A percentile compares a stretch with the other conserved stretches of the same genome.
These are phyloP conservation scores for Dreissena polymorpha DNA, from an alignment of 1,140 invertebrate species.

Conservation along the genomic window DNA sequence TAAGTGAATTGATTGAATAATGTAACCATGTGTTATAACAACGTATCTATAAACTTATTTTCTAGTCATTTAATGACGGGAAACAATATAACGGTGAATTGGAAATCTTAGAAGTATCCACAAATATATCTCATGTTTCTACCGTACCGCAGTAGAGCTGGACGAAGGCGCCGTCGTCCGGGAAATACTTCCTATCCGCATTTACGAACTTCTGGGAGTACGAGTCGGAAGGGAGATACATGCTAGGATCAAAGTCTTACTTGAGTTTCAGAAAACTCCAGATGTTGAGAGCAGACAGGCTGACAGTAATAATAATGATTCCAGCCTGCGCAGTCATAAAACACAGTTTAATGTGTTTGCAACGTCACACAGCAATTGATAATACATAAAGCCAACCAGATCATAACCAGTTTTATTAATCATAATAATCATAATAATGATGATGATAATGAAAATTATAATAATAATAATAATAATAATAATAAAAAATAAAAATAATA, in stretches of 20 bases:
- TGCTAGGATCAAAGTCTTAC: slow-evolving; percentile 88
- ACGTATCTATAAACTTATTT: too few species aligned
- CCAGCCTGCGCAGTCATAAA: slow-evolving; percentile 72
- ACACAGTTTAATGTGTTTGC: not conserved
- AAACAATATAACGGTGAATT: too few species aligned
- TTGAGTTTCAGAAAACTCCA: slow-evolving; percentile 83
- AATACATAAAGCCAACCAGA: too few species aligned
- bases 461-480: not conserved
- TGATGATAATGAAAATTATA: not conserved
- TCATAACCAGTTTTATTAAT: not conserved
- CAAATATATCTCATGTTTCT: too few species aligned
- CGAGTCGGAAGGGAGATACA: slow-evolving; percentile 87
- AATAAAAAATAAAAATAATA: not conserved
- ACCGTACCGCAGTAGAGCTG: slow-evolving; percentile 84
- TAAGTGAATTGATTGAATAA: too few species aligned
- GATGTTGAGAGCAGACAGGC: slow-evolving; percentile 83
- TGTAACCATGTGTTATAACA: too few species aligned
- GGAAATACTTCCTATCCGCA: slow-evolving; percentile 82
- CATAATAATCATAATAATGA: not conserved
- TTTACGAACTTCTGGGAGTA: slow-evolving; percentile 84
- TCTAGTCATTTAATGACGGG: too few species aligned
- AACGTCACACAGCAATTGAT: not conserved
- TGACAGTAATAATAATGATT: slow-evolving; percentile 83
- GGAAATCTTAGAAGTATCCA: too few species aligned
- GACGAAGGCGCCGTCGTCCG: slow-evolving; percentile 84